Conservation (phyloP, 2,113 vertebrate genomes). For the Arvicanthis niloticus region DNA sequence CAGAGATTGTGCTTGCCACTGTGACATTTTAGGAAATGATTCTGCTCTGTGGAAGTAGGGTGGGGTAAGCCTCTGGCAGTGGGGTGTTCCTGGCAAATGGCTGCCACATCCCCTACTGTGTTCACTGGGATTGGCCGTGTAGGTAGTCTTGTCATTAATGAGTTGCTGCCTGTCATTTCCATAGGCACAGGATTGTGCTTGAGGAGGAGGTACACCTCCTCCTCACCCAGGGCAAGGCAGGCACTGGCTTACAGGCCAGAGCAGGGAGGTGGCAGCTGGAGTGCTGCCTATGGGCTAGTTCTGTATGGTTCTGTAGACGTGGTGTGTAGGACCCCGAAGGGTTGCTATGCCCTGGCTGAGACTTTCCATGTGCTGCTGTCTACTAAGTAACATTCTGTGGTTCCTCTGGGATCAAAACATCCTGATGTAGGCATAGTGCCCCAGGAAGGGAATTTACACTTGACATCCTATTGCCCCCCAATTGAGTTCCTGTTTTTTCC, state of each 20-base stretch:
- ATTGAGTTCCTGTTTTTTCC: too few species aligned
- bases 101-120: background rate
- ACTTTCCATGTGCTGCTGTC: too few species aligned
- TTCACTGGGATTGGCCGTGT: rapidly evolving
- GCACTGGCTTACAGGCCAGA: rapidly evolving
- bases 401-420: too few species aligned
- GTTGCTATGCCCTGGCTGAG: too few species aligned
- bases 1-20: background rate
- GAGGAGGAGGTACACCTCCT: background rate
- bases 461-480: too few species aligned
- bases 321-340: too few species aligned
- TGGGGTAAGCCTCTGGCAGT: background rate
- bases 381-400: too few species aligned
- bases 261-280: background rate
- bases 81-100: rapidly evolving
- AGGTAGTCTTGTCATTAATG: background rate
- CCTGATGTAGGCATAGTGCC: too few species aligned
- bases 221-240: background rate
- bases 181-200: background rate
- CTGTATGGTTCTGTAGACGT: background rate
- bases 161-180: background rate
- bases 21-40: background rate
- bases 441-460: too few species aligned
- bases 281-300: background rate
- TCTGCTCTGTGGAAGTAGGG: background rate